Base-by-base conservation (phyloP, 1,140 invertebrate genomes). In the Drosophila nikananu region DNA sequence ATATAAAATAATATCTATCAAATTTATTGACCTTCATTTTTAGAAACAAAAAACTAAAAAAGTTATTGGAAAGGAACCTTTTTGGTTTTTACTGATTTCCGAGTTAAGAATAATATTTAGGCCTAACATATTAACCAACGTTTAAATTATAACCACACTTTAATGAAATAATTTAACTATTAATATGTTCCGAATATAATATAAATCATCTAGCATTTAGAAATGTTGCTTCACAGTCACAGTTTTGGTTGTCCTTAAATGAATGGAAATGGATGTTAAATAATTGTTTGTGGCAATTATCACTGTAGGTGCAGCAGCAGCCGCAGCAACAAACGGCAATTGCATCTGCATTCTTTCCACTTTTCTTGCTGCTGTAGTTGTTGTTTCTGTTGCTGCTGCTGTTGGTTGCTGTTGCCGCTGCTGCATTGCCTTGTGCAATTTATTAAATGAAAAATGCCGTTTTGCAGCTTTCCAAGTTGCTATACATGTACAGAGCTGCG, bases 381-480 rank as follows among this genome's bases (percentile, higher is more conserved):
- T 46, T 75, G 72, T 44, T 58, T 37, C 25, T 23, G 60, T 44
- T 58, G 42, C 25, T 23, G 60, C 61, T 44, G 41, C 23, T 25
- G 46, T 8, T 49, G 21, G 44, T 5, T 58, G 52, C 32, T 59
- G 58, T 44, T 23, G 72, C 60, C 51, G 55, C 61, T 79, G 75
- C 81, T 82, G 86, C 86, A 68, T 83, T 84, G 84, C 81, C 86
- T 89, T 90, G 86, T 89, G 86, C 86, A 89, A 89, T 90, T 89
- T 89, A 89, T 89, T 86, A 89, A 89, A 91, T 86, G 82, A 91
- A 90, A 90, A 90, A 90, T 90, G 86, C 86, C 82, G 86, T 90
- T 90, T 91, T 86, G 82, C 86, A 90, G 86, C 86, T 90, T 90
- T 90, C 86, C 86, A 89, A 89, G 77, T 84, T 84, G 86, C 86